Evolutionary conservation across 2,797 vertebrate species (phyloP).

Genomic region (Parauchenoglanis ngamensis): DNA sequence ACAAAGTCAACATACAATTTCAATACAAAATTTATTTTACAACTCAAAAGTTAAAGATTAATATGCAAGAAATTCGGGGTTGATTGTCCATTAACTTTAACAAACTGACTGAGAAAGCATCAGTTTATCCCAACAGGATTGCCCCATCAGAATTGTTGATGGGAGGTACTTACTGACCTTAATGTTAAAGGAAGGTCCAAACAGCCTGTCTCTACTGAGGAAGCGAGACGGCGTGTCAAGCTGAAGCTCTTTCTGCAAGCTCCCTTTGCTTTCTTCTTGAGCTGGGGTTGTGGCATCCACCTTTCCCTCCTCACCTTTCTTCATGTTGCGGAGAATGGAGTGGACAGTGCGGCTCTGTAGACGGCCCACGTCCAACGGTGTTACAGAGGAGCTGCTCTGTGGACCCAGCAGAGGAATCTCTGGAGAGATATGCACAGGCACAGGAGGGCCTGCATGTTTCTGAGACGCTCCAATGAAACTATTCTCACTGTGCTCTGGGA

Average conservation of each 20-base stretch:
- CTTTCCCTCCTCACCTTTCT: constrained; percentile 60
- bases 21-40: not conserved
- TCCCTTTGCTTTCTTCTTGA: constrained; percentile 56
- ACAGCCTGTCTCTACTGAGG: constrained; percentile 89
- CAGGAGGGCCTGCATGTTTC: constrained; percentile 58
- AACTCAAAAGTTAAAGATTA: not conserved
- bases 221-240: constrained; percentile 96
- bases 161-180: constrained; percentile 75
- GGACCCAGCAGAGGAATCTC: constrained; percentile 68
- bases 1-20: not conserved
- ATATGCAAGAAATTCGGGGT: not conserved
- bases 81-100: not conserved
- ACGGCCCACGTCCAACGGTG: constrained; percentile 86
- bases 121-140: not conserved
- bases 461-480: constrained; percentile 78
- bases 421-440: constrained; percentile 59
- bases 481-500: constrained; percentile 71
- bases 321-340: constrained; percentile 79
- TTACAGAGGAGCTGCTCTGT: constrained; percentile 77
- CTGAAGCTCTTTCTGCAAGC: constrained; percentile 80
- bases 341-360: constrained; percentile 90
- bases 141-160: not conserved
- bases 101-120: not conserved
- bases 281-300: constrained; percentile 48
- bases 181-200: constrained; percentile 90